A percentile compares a stretch with the other conserved stretches of the same genome.
These are phyloP conservation scores for Anhinga anhinga DNA, from an alignment of 2,113 vertebrate genomes.

Conservation along the genomic window DNA sequence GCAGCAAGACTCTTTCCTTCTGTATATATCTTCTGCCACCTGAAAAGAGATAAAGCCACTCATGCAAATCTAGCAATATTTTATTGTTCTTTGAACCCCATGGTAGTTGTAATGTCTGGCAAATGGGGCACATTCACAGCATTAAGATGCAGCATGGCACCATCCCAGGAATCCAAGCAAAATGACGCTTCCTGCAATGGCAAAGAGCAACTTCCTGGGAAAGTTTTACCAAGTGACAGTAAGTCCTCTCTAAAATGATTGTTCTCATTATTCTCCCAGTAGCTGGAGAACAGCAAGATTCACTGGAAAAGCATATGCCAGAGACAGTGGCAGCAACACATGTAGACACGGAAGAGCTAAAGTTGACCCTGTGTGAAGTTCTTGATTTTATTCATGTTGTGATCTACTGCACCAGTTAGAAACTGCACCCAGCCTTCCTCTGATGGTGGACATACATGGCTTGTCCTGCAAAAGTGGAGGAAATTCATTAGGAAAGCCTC, in stretches of 20 bases:
- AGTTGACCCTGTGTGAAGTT: conserved; percentile 76
- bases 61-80: background rate
- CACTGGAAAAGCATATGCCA: conserved; percentile 15
- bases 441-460: conserved; percentile 84
- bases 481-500: conserved; percentile 17
- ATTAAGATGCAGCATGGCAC: background rate
- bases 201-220: background rate
- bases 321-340: background rate
- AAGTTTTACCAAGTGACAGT: background rate
- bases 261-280: background rate
- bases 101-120: background rate
- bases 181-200: background rate
- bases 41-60: conserved; percentile 7
- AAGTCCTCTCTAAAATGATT: background rate
- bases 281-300: background rate
- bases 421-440: conserved; percentile 90
- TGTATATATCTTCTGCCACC: background rate
- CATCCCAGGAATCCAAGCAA: background rate
- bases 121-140: background rate
- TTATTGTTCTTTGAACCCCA: conserved; percentile 39
- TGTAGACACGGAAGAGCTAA: background rate
- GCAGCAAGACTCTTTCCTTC: background rate
- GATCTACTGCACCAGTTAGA: conserved; percentile 81
- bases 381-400: conserved; percentile 89
- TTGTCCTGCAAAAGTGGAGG: conserved; percentile 75